Evolutionary conservation across 2,888 invertebrate genomes (phyloP).

Genomic region (Drosophila fulvimacula): DNA sequence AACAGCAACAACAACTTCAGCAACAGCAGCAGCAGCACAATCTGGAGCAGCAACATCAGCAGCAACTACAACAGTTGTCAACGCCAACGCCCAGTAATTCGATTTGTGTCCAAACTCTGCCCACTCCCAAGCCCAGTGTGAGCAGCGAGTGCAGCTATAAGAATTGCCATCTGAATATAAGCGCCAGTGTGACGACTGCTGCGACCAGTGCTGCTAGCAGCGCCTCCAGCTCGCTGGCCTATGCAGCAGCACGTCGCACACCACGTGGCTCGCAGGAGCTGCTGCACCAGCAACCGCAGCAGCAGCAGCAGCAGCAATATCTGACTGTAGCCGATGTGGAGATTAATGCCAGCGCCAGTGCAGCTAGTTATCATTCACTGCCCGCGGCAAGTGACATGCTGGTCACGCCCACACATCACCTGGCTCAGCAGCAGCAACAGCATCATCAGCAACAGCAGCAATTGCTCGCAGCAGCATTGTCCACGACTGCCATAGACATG

Average conservation of each 20-base stretch:
- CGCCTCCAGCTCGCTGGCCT: conserved; percentile 49
- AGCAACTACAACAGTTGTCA: conserved; percentile 63
- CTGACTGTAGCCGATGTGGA: conserved; percentile 82
- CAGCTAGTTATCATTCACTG: conserved; percentile 73
- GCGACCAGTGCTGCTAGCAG: conserved; percentile 47
- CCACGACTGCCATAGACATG: conserved; percentile 75
- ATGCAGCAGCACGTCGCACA: conserved; percentile 60
- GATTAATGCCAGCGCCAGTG: conserved; percentile 72
- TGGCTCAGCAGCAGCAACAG: conserved; percentile 52
- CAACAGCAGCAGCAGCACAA: conserved; percentile 49
- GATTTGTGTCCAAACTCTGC: conserved; percentile 67
- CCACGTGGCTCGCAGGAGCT: conserved; percentile 73
- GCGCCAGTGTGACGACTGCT: conserved; percentile 68
- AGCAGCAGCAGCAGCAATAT: conserved; percentile 79
- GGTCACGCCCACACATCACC: conserved; percentile 69
- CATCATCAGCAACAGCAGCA: conserved; percentile 63
- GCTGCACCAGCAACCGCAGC: conserved; percentile 73
- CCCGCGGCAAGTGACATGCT: conserved; percentile 63
- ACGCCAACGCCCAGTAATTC: conserved; percentile 49
- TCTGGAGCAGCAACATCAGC: conserved; percentile 47
- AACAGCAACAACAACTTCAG: conserved; percentile 33
- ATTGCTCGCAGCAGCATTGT: conserved; percentile 64
- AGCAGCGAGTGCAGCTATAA: conserved; percentile 83
- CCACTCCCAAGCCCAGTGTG: conserved; percentile 61
- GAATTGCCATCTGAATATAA: conserved; percentile 83